Evolutionary conservation across 1,140 invertebrate species (phyloP), one percentile per base, ranked within the genome.

Genomic region (Danaus melanippus): DNA sequence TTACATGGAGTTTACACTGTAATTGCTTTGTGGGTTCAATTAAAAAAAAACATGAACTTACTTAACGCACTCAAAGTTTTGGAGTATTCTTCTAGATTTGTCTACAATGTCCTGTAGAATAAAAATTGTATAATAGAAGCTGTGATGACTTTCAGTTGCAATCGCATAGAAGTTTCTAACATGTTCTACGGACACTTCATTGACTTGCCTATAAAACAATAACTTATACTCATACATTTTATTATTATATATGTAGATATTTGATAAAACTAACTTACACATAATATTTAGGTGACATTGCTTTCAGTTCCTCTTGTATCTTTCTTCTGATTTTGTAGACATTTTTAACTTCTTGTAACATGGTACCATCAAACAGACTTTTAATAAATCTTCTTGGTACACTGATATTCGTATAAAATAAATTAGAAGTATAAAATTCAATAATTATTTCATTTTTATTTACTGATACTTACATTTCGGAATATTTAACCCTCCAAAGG

Each of bases 261-360:
- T 32, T 32, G 6, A 32, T 4, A 0, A 32, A 32, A 32, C 2
- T 32, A 7, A 54, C 61, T 56, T 64, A 76, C 70, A 65, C 65
- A 57, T 67, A 71, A 71, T 60, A 67, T 56, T 66, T 65, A n/a
- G 67, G 60, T 41, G 73, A 71, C 73, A 76, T 67, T 6, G 46
- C 21, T 11, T 59, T 42, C 21, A 76, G 39, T 43, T 71, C 63
- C 8, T n/a, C 40, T 49, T 62, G 57, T 32, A 71, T 50, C 21
- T 47, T 45, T 41, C 58, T 51, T 50, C 60, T 65, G 3, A 71
- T 15, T 41, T 32, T 54, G 39, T 54, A 57, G 49, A 62, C 73
- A 12, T 51, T 42, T 53, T 65, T 62, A 1, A 67, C 11, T 42
- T 69, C 64, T 43, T 55, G 42, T 9, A 66, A 47, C 73, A 70